Evolutionary conservation across 2,888 invertebrate species (phyloP), one percentile per base, ranked within the genome.

Genomic region (Octonoba sinensis): DNA sequence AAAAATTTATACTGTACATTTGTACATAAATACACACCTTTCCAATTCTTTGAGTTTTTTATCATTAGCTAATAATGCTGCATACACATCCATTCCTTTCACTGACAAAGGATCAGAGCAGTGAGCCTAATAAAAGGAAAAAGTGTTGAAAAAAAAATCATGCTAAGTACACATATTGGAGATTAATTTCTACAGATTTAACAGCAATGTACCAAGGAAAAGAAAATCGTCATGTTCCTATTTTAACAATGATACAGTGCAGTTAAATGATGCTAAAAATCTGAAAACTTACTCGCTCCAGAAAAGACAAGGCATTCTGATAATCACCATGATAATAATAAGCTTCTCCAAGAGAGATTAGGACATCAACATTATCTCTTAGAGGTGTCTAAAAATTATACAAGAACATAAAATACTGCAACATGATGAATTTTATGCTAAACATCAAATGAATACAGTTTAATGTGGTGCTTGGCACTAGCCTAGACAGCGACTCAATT

Each of bases 291-390:
- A 90, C 90, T 86, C 89, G 86, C 81, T 89, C 88, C 47, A 90
- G 87, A 22, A 88, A 87, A 36, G 86, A 84, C 60, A 93, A 89
- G 0, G 95, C 93, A 86, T 91, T 91, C 56, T 90, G 90, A 85
- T 92, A 92, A 85, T 93, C 93, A 11, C 94, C 94, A 85, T 92
- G 90, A 86, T 92, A 92, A 87, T 93, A 92, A 86, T 93, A 91
- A 72, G 93, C 92, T 87, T 93, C 92, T 0, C 93, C 95, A 86
- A 94, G 91, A 64, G 92, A 91, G 0, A 92, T 91, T 76, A 94
- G 88, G 56, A 94, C 88, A 84, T 91, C 90, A 51, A 91, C 91
- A 88, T 93, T 94, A 86, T 93, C 92, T 84, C 92, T 91, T 49
- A 95, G 88, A 66, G 90, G 88, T 54, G 92, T 91, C 70, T 84